These are phyloP conservation scores for Dolichopus griseipennis DNA, from an alignment of 2,888 invertebrate genomes.

Conservation along the genomic window DNA sequence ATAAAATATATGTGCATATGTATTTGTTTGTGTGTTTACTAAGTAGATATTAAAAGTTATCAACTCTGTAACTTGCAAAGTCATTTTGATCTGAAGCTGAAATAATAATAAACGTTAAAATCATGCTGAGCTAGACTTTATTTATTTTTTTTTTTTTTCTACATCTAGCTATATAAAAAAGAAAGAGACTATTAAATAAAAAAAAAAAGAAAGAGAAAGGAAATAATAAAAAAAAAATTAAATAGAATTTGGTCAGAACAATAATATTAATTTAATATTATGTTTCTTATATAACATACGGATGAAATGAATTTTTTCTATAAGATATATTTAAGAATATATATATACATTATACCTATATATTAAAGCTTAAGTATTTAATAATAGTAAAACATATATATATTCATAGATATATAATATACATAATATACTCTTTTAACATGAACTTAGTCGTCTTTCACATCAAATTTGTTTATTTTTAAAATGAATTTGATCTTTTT, in stretches of 20 bases:
- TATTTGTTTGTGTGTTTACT: too few species aligned
- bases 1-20: not conserved
- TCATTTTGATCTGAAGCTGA: not conserved
- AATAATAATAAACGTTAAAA: not conserved
- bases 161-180: not conserved
- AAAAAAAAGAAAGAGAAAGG: not conserved
- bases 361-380: too few species aligned
- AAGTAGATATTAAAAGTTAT: not conserved
- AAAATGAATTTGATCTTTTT: too few species aligned
- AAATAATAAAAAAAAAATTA: not conserved
- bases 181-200: not conserved
- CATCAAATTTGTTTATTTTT: too few species aligned
- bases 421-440: too few species aligned
- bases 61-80: not conserved
- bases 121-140: not conserved
- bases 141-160: too few species aligned
- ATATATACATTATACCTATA: too few species aligned
- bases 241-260: not conserved
- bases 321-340: too few species aligned
- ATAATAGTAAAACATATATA: too few species aligned
- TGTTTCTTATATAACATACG: not conserved
- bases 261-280: slow-evolving; percentile 6
- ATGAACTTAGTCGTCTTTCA: too few species aligned
- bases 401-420: too few species aligned
- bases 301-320: too few species aligned